Percentiles rank a stretch among this genome's conserved stretches.
These are phyloP conservation scores for Pardosa pseudoannulata DNA, from an alignment of 2,888 invertebrate species.

Conservation along the genomic window DNA sequence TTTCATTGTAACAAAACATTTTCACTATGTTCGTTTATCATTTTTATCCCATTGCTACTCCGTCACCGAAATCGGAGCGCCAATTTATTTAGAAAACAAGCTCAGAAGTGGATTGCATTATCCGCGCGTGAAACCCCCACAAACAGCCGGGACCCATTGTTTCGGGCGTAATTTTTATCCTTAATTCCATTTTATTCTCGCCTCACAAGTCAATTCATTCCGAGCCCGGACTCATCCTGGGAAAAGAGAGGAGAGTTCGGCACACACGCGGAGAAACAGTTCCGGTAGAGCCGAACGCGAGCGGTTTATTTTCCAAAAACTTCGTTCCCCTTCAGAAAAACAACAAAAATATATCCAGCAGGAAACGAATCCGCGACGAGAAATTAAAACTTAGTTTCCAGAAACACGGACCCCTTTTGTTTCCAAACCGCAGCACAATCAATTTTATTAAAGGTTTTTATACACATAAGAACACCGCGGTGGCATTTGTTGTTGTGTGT, in stretches of 20 bases:
- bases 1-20: too few relatives aligned
- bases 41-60: too few relatives aligned
- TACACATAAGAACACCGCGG: not conserved
- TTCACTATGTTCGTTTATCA: too few relatives aligned
- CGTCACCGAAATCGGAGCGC: too few relatives aligned
- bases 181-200: constrained; percentile 4
- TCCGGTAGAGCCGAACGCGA: not conserved
- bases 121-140: not conserved
- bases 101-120: constrained; percentile 18
- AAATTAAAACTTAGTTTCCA: constrained; percentile 19
- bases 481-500: not conserved
- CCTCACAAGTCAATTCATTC: constrained; percentile 3
- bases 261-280: not conserved
- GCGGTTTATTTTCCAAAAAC: not conserved
- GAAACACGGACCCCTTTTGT: not conserved
- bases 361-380: not conserved
- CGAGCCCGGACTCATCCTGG: not conserved
- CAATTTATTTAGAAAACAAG: constrained; percentile 18
- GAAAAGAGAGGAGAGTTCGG: not conserved
- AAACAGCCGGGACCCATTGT: not conserved
- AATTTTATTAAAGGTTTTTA: constrained; percentile 19
- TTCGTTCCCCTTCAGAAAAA: not conserved
- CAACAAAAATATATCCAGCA: not conserved
- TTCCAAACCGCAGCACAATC: constrained; percentile 1
- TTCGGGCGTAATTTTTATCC: not conserved